Base-by-base conservation (phyloP, 1,140 invertebrate species). In the Steinernema feltiae region DNA sequence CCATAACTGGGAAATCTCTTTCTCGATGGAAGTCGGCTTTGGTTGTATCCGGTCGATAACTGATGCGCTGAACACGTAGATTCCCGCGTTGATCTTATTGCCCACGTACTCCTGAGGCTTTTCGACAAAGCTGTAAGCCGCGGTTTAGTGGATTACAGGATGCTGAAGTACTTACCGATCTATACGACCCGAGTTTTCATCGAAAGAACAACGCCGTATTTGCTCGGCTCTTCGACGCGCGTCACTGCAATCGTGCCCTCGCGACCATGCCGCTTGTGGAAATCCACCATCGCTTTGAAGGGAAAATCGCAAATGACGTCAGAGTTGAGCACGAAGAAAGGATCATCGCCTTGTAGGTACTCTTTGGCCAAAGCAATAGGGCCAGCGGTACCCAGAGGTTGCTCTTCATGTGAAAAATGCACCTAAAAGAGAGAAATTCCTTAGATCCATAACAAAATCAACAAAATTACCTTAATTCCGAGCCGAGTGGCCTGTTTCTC, bases 91-190 rank as follows among this genome's bases (percentile, higher is more conserved):
- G 80, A n/a, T n/a, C n/a, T n/a, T n/a, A n/a, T n/a, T n/a, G n/a
- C n/a, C n/a, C n/a, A n/a, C n/a, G n/a, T n/a, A 99, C 88, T 98
- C 97, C 84, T 94, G 93, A 1, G 97, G 97, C 88, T 99, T 99
- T 87, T 99, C 97, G 63, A 99, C 93, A 89, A 99, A 99, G 81
- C 90, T 46, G n/a, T 12, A 46, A 46, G 41, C 41, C 7, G n/a
- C n/a, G n/a, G 7, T 46, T 46, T 12, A 46, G n/a, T 12, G n/a
- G 7, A 46, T 46, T 12, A 12, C 7, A 46, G 41, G n/a, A n/a
- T 46, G 41, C 41, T 12, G n/a, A 46, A 46, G n/a, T n/a, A n/a
- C 41, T 46, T 46, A 46, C 41, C 41, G 91, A 75, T 94, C 90
- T 78, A 99, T 97, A 85, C 92, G 89, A 15, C 95, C 95, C 82